Evolutionary conservation across 2,888 invertebrate species (phyloP), one percentile per base, ranked within the genome.

Genomic region (Diabrotica balteata): DNA sequence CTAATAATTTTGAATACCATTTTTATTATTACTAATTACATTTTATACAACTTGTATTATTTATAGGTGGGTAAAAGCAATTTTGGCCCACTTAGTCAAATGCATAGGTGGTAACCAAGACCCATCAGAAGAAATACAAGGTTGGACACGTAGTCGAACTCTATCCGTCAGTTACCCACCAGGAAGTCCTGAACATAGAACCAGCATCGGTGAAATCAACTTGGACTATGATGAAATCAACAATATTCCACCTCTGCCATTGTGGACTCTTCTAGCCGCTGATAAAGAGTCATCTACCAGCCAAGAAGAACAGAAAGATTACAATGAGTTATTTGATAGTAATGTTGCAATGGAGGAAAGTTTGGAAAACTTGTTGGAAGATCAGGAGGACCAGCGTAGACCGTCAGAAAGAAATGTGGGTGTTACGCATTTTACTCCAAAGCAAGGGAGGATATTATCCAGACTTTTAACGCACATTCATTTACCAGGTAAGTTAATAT

Each of bases 201-300:
- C 91, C n/a, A 91, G 92, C 10, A 93, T 92, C 0, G 95, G 96
- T 81, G 96, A 96, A 79, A 87, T 96, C 50, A 94, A 93, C 73
- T 84, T 96, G 63, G 96, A 96, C 84, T 97, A 97, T 81, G 94
- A 97, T 0, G 98, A 99, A 84, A 93, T 98, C 68, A 95, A 95
- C 2, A 96, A 98, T n/a, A 97, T 99, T 75, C 97, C 99, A 0
- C 98, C 99, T 0, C 85, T 99, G 61, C 99, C 99, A 0, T 85
- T 99, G 22, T 98, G 97, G 94, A 97, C 97, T 4, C 86, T 99
- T 1, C 86, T 99, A 7, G 94, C 95, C 45, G 98, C 98, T 0
- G 99, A 99, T 81, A 93, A 93, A 78, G 95, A 95, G 83, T 89
- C 90, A n/a, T 85, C 89, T 0, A 77, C 76, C 7, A 78, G 78